Evolutionary conservation across 2,113 vertebrate genomes (phyloP).

Genomic region (Crotalus helleri): DNA sequence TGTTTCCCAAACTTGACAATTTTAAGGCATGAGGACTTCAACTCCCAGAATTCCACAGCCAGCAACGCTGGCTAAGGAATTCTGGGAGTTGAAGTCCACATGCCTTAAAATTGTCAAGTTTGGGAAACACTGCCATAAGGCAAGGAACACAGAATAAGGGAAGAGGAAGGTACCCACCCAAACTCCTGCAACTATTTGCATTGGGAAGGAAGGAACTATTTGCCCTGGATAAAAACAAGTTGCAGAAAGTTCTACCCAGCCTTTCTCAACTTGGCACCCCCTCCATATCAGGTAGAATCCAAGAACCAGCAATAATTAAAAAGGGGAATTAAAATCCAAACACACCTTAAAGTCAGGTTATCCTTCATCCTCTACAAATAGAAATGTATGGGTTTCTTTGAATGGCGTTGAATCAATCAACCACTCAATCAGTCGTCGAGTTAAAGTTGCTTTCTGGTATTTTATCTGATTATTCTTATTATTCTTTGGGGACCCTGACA

Average conservation of each 20-base stretch:
- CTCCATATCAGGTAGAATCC: neutral
- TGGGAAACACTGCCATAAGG: neutral
- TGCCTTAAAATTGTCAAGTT: no score
- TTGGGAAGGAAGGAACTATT: neutral
- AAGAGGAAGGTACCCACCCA: neutral
- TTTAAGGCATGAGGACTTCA: no score
- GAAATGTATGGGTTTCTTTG: neutral
- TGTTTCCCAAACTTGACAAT: no score
- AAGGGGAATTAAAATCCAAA: neutral
- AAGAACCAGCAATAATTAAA: neutral
- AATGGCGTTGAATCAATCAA: neutral
- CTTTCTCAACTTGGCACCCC: neutral
- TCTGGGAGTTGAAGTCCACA: no score
- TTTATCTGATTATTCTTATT: neutral
- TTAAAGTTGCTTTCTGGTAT: neutral
- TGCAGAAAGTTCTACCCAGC: neutral
- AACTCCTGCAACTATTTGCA: no score
- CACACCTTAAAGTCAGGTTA: neutral
- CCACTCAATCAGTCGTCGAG: neutral
- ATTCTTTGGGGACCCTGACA: no score
- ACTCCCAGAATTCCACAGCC: no score
- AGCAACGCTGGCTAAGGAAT: no score
- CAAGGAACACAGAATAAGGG: neutral
- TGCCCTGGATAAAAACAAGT: neutral
- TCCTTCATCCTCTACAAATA: neutral